Conservation (phyloP, 1,140 invertebrate genomes). For the Diplogasteroides magnus region DNA sequence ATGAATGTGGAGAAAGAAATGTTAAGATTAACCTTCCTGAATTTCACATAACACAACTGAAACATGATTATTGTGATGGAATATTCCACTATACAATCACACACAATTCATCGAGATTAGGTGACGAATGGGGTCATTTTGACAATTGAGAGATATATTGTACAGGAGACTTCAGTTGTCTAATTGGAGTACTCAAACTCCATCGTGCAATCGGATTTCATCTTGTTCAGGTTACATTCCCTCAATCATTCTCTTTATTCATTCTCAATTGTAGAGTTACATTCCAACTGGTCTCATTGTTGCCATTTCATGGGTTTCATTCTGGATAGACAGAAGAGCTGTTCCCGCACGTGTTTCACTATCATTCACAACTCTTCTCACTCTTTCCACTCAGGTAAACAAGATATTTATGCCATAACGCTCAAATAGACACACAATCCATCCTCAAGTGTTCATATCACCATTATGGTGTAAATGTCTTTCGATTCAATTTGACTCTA, state of each 20-base stretch:
- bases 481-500: too few species aligned
- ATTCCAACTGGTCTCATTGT: conserved; percentile 68
- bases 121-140: conserved; percentile 14
- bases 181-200: conserved; percentile 34
- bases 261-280: conserved; percentile 81
- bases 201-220: conserved; percentile 82
- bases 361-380: conserved; percentile 85
- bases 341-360: conserved; percentile 85
- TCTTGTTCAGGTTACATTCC: conserved; percentile 60
- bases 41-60: conserved; percentile 77
- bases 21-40: conserved; percentile 74
- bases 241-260: too few species aligned
- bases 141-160: not conserved
- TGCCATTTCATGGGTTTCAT: conserved; percentile 78
- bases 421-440: too few species aligned
- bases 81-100: conserved; percentile 38
- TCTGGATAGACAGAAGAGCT: conserved; percentile 91
- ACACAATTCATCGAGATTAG: conserved; percentile 27
- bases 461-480: too few species aligned
- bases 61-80: conserved; percentile 37
- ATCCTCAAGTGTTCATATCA: too few species aligned
- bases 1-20: not conserved
- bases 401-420: conserved; percentile 1
- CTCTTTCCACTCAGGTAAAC: conserved; percentile 78
- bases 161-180: conserved; percentile 36